Percentiles rank a stretch among this genome's conserved stretches.
Evolutionary conservation across 2,888 invertebrate genomes (phyloP).

Genomic region (Cataglyphis cursor): DNA sequence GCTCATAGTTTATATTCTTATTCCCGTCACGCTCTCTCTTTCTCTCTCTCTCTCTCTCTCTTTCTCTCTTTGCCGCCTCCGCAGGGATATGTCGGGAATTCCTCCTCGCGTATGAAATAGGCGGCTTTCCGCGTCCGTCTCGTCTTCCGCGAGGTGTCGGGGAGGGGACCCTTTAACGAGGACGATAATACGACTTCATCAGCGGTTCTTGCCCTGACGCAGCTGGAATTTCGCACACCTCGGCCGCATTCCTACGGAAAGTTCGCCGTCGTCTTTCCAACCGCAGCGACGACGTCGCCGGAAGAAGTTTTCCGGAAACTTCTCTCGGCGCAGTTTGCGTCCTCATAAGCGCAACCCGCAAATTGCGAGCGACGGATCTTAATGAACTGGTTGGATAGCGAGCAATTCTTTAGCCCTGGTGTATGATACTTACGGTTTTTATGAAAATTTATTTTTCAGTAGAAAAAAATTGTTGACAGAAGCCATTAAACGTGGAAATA

Average conservation of each 20-base stretch:
- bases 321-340: constrained; percentile 15
- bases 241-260: constrained; percentile 53
- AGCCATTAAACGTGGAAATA: neutral
- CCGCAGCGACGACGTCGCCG: constrained; percentile 34
- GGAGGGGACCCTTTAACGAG: constrained; percentile 32
- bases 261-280: constrained; percentile 48
- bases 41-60: neutral
- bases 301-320: constrained; percentile 42
- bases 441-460: neutral
- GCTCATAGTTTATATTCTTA: constrained; percentile 48
- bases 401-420: neutral
- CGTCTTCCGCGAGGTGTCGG: neutral
- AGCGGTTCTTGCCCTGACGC: constrained; percentile 59
- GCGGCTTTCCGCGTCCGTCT: neutral
- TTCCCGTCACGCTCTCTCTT: neutral
- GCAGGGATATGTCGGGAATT: constrained; percentile 1
- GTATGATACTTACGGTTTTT: neutral
- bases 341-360: constrained; percentile 49
- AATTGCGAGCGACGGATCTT: constrained; percentile 65
- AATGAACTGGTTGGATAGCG: constrained; percentile 43
- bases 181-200: constrained; percentile 63
- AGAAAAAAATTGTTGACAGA: neutral
- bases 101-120: constrained; percentile 18
- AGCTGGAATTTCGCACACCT: constrained; percentile 54
- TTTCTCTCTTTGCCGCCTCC: neutral